These are phyloP conservation scores for Drosophila virilis DNA, from an alignment of 1,140 invertebrate species.

Conservation along the genomic window DNA sequence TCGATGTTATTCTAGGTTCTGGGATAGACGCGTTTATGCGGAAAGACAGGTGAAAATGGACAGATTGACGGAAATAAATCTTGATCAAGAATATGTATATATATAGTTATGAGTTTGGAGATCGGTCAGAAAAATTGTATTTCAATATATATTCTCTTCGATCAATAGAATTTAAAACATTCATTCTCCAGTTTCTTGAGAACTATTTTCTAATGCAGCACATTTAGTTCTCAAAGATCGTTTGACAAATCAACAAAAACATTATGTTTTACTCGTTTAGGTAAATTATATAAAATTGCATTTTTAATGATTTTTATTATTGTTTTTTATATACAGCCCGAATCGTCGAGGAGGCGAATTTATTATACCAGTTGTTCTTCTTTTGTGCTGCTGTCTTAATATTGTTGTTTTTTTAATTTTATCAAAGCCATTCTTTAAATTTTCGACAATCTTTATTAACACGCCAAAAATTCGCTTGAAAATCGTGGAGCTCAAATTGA, in stretches of 20 bases:
- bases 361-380: slow-evolving; percentile 63
- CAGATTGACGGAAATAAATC: no score
- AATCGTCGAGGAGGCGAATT: slow-evolving; percentile 34
- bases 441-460: slow-evolving; percentile 78
- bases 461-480: slow-evolving; percentile 56
- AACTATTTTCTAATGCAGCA: no score
- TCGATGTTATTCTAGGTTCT: no score
- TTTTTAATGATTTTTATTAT: slow-evolving; percentile 39
- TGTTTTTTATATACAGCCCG: slow-evolving; percentile 18
- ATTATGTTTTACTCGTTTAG: slow-evolving; percentile 36
- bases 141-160: no score
- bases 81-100: no score
- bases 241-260: slow-evolving; percentile 20
- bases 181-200: no score
- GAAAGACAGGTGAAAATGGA: no score
- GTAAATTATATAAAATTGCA: slow-evolving; percentile 63
- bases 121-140: no score
- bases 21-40: no score
- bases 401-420: slow-evolving; percentile 47
- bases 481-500: slow-evolving; percentile 32
- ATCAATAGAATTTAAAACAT: no score
- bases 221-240: no score
- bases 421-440: slow-evolving; percentile 71
- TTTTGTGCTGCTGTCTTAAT: slow-evolving; percentile 22
- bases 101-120: no score